Evolutionary conservation across 1,140 invertebrate species (phyloP).

Genomic region (Hesperophylax magnus): DNA sequence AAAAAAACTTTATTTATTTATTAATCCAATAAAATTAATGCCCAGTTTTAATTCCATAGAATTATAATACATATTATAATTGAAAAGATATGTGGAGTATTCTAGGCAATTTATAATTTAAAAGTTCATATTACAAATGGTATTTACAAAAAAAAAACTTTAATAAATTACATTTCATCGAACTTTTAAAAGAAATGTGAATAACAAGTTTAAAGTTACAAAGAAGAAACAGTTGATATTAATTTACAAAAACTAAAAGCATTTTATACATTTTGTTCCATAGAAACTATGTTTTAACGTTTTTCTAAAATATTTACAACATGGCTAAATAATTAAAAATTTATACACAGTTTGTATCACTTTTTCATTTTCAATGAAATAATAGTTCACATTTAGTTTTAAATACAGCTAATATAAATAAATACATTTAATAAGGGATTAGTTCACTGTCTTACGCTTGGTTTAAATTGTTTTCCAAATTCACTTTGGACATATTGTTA

Average conservation of each 20-base stretch:
- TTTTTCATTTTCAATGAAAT: slow-evolving; percentile 23
- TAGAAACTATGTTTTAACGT: background rate
- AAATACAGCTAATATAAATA: too few species aligned
- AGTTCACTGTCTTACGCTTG: too few species aligned
- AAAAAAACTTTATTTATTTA: slow-evolving; percentile 13
- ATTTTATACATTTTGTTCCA: too few species aligned
- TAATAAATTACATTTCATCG: background rate
- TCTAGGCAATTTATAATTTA: slow-evolving; percentile 4
- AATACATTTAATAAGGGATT: too few species aligned
- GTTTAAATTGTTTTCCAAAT: too few species aligned
- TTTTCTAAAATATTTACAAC: background rate
- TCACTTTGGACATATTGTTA: too few species aligned
- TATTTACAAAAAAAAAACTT: background rate
- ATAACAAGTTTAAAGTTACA: too few species aligned
- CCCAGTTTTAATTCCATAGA: slow-evolving; percentile 9
- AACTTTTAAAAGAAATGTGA: background rate
- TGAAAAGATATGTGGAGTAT: slow-evolving; percentile 27
- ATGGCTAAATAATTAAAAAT: background rate
- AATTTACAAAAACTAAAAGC: too few species aligned
- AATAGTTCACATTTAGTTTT: background rate
- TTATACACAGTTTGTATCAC: slow-evolving; percentile 22
- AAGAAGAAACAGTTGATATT: too few species aligned
- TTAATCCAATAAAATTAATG: background rate
- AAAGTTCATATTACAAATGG: too few species aligned
- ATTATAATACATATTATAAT: slow-evolving; percentile 21